phyloP scores from a whole-genome alignment of 1,140 invertebrate genomes.

The Anagrus nilaparvatae region DNA sequence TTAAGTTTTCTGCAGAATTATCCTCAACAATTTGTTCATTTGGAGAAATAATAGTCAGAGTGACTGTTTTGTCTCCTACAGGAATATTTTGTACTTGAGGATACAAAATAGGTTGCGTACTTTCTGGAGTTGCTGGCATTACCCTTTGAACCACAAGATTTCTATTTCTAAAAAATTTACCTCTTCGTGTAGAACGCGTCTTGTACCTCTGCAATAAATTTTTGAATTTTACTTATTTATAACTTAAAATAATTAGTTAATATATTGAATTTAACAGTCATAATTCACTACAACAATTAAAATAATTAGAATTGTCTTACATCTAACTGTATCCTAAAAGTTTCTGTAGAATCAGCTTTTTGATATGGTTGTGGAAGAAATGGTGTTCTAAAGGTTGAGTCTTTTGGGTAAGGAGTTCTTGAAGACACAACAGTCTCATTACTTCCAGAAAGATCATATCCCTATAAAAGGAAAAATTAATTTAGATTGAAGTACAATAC shows the following conservation, averaged over 20 bases:
- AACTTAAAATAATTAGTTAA: background rate
- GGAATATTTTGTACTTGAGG: constrained; percentile 19
- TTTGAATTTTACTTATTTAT: background rate
- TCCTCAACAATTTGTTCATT: constrained; percentile 10
- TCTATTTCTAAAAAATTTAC: constrained; percentile 41
- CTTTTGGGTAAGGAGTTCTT: constrained; percentile 32
- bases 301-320: constrained; percentile 28
- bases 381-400: constrained; percentile 37
- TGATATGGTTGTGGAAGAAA: constrained; percentile 38
- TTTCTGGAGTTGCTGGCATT: constrained; percentile 43
- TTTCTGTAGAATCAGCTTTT: constrained; percentile 36
- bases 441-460: constrained; percentile 34
- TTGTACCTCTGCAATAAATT: constrained; percentile 33
- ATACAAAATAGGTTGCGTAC: constrained; percentile 15
- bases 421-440: constrained; percentile 40
- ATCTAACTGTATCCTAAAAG: constrained; percentile 47
- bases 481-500: constrained; percentile 4
- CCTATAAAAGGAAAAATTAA: constrained; percentile 20
- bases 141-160: constrained; percentile 49
- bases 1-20: constrained; percentile 6
- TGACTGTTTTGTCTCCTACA: constrained; percentile 13
- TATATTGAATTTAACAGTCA: background rate
- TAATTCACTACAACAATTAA: background rate
- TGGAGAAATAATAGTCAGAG: constrained; percentile 15
- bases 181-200: constrained; percentile 41